Evolutionary conservation across 1,140 invertebrate species (phyloP).

Genomic region (Ephestia elutella): DNA sequence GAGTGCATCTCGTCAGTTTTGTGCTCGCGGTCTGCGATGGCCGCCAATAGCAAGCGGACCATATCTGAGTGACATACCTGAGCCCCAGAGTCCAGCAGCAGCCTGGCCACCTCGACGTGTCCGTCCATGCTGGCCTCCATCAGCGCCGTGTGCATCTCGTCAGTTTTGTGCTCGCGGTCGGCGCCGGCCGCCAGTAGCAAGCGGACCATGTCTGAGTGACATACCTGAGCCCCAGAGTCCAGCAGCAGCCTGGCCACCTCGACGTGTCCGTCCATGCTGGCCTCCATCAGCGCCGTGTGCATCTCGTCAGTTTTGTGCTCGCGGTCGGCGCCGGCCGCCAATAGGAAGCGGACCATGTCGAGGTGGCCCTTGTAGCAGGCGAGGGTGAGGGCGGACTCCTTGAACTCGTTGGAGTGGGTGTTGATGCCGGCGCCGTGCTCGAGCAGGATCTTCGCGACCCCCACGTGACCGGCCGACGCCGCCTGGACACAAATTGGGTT

Average conservation of each 20-base stretch:
- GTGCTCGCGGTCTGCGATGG: no score
- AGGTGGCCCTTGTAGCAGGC: conserved; percentile 98
- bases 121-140: no score
- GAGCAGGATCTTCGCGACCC: conserved; percentile 93
- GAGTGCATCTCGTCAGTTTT: no score
- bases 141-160: no score
- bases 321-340: conserved; percentile 95
- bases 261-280: conserved; percentile 99
- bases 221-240: conserved; percentile 96
- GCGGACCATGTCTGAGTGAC: conserved; percentile 98
- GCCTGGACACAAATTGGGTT: conserved; percentile 71
- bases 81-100: no score
- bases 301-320: conserved; percentile 99
- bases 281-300: conserved; percentile 99
- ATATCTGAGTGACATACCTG: no score
- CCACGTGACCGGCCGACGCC: conserved; percentile 96
- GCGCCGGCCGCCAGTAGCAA: no score
- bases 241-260: conserved; percentile 94
- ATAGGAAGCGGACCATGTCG: conserved; percentile 96
- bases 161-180: no score
- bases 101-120: no score
- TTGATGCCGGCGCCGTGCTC: conserved; percentile 97
- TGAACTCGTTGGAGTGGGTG: conserved; percentile 99
- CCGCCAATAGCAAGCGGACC: no score
- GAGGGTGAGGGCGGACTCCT: conserved; percentile 95